Evolutionary conservation across 2,113 vertebrate genomes (phyloP).

Genomic region (Anhinga anhinga): DNA sequence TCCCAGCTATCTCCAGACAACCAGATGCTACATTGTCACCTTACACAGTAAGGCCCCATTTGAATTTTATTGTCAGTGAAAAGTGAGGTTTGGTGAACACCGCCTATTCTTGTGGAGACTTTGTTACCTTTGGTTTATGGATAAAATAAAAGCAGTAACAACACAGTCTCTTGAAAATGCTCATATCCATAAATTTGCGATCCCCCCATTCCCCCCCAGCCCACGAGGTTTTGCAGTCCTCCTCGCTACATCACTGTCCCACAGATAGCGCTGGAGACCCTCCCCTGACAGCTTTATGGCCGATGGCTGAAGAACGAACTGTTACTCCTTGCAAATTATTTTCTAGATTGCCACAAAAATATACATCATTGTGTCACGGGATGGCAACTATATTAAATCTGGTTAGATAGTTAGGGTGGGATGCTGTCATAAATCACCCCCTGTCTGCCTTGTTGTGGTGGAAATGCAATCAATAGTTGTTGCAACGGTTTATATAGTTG

Average conservation of each 20-base stretch:
- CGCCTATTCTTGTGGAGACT: background rate
- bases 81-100: background rate
- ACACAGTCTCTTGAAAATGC: background rate
- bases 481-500: background rate
- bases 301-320: background rate
- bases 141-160: conserved; percentile 25
- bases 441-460: background rate
- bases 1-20: background rate
- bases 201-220: background rate
- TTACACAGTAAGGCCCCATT: background rate
- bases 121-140: conserved; percentile 8
- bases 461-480: background rate
- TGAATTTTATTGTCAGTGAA: background rate
- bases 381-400: conserved; percentile 50
- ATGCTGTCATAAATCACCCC: conserved; percentile 21
- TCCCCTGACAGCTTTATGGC: background rate
- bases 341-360: conserved; percentile 16
- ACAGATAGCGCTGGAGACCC: background rate
- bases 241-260: background rate
- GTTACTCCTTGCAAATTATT: conserved; percentile 21
- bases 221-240: background rate
- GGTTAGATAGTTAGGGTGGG: conserved; percentile 32
- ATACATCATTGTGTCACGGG: conserved; percentile 23
- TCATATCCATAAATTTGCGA: background rate
- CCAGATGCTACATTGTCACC: background rate